Evolutionary conservation across 2,888 invertebrate species (phyloP).

Genomic region (Pterobdella sp.): DNA sequence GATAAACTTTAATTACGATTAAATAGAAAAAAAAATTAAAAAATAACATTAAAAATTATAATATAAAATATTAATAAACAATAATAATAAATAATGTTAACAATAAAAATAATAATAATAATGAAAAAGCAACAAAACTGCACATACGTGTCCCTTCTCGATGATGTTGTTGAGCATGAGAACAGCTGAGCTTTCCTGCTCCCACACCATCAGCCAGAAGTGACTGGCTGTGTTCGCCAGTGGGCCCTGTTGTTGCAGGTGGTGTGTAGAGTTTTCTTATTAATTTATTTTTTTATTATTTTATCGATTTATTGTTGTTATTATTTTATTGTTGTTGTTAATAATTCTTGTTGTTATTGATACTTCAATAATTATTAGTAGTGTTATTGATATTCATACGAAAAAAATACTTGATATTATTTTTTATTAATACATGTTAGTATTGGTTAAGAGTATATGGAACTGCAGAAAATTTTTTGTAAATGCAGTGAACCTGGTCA

Average conservation of each 20-base stretch:
- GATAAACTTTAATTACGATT: background rate
- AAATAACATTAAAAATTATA: background rate
- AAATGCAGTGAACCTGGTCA: no score
- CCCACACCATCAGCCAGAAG: constrained; percentile 97
- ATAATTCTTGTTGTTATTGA: background rate
- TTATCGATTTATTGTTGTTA: no score
- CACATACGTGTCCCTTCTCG: constrained; percentile 72
- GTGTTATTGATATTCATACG: background rate
- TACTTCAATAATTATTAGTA: background rate
- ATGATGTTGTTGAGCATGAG: constrained; percentile 89
- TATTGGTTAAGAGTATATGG: no score
- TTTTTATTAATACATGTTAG: no score
- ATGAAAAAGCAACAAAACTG: background rate
- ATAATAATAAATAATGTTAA: background rate
- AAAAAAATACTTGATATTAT: no score
- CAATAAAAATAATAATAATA: constrained; percentile 15
- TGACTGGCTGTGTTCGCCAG: constrained; percentile 76
- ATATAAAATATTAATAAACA: background rate
- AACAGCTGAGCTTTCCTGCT: constrained; percentile 78
- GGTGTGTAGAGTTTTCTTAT: background rate
- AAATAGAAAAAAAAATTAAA: background rate
- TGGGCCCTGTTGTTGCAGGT: constrained; percentile 65
- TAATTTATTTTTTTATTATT: background rate
- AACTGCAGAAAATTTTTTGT: no score
- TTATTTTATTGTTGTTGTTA: no score